Evolutionary conservation across 2,797 vertebrate genomes (phyloP).

Genomic region (Avahi laniger): DNA sequence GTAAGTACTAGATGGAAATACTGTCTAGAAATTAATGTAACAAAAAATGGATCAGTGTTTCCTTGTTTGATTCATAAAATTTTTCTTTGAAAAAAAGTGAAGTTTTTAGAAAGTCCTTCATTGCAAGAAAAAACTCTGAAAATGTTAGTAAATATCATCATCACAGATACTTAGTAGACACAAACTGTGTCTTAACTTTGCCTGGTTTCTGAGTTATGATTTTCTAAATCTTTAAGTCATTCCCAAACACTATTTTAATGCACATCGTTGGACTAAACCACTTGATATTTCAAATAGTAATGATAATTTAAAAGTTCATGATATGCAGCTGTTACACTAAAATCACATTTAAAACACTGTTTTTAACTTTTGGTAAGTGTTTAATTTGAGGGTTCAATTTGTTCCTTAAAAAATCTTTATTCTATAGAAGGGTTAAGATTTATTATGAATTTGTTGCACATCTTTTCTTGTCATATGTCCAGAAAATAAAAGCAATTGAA

Average conservation of each 20-base stretch:
- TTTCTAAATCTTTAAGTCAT: background rate
- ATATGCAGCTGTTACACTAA: background rate
- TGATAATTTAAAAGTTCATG: background rate
- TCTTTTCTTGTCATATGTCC: background rate
- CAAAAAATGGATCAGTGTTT: background rate
- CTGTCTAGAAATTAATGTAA: conserved; percentile 25
- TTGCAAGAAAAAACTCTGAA: background rate
- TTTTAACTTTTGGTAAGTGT: background rate
- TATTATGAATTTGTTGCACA: background rate
- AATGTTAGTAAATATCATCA: background rate
- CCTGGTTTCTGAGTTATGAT: background rate
- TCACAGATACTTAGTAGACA: background rate
- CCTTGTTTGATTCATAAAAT: background rate
- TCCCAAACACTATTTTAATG: background rate
- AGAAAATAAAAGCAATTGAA: background rate
- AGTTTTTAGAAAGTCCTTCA: background rate
- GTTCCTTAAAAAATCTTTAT: background rate
- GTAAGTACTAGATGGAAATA: background rate
- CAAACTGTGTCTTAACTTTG: background rate
- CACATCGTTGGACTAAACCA: background rate
- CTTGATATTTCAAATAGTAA: background rate
- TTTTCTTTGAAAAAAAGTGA: conserved; percentile 55
- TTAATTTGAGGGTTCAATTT: background rate
- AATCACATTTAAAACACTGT: background rate
- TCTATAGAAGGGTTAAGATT: background rate